Evolutionary conservation across 2,113 vertebrate genomes (phyloP).

Genomic region (Plestiodon gilberti): DNA sequence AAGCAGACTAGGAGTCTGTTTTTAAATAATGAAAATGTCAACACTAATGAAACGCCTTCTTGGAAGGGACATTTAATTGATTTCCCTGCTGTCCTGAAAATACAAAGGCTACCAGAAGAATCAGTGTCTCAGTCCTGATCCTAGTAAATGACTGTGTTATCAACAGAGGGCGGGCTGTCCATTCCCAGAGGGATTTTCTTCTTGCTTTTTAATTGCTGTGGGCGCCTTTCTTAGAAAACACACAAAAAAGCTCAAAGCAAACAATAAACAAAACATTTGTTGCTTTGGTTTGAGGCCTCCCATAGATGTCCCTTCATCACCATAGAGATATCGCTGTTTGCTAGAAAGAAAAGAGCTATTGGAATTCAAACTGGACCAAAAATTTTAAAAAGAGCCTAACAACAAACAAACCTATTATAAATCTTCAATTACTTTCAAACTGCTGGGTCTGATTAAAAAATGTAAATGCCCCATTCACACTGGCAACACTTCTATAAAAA

Average conservation of each 20-base stretch:
- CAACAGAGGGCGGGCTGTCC: constrained; percentile 6
- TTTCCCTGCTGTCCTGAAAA: constrained; percentile 7
- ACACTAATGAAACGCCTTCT: constrained; percentile 5
- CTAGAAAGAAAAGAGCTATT: constrained; percentile 65
- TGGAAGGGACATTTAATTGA: constrained; percentile 26
- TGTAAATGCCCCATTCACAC: constrained; percentile 67
- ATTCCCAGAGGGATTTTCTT: constrained; percentile 51
- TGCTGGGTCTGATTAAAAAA: constrained; percentile 73
- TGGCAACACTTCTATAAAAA: constrained; percentile 66
- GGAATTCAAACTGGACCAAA: constrained; percentile 71
- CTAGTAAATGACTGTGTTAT: constrained; percentile 26
- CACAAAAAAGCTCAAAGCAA: constrained; percentile 31
- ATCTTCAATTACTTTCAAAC: constrained; percentile 75
- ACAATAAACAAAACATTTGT: constrained; percentile 54
- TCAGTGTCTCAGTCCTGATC: constrained; percentile 15
- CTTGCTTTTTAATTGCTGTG: constrained; percentile 54
- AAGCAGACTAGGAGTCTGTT: not conserved
- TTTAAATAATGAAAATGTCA: constrained; percentile 53
- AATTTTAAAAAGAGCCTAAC: constrained; percentile 23
- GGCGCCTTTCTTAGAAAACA: constrained; percentile 53
- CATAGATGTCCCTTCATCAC: constrained; percentile 69
- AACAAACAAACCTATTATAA: constrained; percentile 68
- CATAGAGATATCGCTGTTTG: constrained; percentile 67
- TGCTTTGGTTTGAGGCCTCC: constrained; percentile 61
- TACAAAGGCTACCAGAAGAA: not conserved